These are phyloP conservation scores for Spodoptera littoralis DNA, from an alignment of 2,888 invertebrate genomes.

Conservation along the genomic window DNA sequence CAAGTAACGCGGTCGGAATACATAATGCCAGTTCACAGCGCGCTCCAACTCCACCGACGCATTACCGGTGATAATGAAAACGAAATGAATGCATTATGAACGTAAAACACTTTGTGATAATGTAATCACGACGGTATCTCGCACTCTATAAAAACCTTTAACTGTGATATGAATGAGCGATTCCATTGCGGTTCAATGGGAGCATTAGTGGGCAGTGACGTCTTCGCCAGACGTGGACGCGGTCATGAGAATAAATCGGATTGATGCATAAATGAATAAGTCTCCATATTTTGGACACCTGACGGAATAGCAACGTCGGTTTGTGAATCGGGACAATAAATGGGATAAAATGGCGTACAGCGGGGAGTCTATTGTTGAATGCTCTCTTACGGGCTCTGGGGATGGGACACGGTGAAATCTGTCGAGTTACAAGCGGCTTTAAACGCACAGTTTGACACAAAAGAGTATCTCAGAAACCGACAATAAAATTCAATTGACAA, in stretches of 20 bases:
- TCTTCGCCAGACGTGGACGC: constrained; percentile 60
- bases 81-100: constrained; percentile 70
- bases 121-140: constrained; percentile 61
- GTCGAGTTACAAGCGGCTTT: constrained; percentile 82
- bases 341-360: constrained; percentile 81
- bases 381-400: constrained; percentile 78
- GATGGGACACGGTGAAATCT: constrained; percentile 67
- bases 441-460: constrained; percentile 86
- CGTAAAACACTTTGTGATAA: constrained; percentile 57
- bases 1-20: constrained; percentile 79
- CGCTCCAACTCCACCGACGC: constrained; percentile 69
- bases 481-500: constrained; percentile 89
- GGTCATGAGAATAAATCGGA: constrained; percentile 65
- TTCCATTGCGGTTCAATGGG: constrained; percentile 39
- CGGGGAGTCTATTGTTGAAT: constrained; percentile 82
- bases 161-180: constrained; percentile 52
- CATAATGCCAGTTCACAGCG: constrained; percentile 73
- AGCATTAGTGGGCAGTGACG: constrained; percentile 51
- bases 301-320: constrained; percentile 72
- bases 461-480: constrained; percentile 86
- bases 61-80: constrained; percentile 75
- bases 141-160: constrained; percentile 57
- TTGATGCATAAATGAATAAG: constrained; percentile 73
- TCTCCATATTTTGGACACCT: constrained; percentile 79
- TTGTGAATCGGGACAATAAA: constrained; percentile 78